Base-by-base conservation (phyloP, 1,140 invertebrate species). In the Drosophila sturtevanti region DNA sequence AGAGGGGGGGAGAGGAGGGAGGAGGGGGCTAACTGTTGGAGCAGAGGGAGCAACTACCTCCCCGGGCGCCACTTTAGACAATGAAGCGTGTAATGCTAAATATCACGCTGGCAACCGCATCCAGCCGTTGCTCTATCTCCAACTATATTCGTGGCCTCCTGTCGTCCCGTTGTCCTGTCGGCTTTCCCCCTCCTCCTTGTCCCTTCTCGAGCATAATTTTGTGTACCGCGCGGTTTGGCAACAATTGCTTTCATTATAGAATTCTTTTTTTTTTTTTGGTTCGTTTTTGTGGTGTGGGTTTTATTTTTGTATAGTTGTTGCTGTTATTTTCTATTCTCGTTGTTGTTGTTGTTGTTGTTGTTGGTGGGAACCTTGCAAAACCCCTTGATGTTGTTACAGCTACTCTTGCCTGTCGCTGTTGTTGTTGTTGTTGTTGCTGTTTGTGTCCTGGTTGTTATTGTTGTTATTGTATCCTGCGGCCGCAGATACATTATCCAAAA, bases 401-500 rank as follows among this genome's bases (percentile, higher is more conserved):
- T 77, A 80, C 73, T 72, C 61, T 61, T 76, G 68, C 27, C 67
- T 82, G 59, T 38, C 2, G 2, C 4, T 24, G 22, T 44, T 34
- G 62, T 67, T 72, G 48, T 55, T 51, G 63, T 58, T 58, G 22
- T 21, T 69, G 63, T 63, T 78, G 78, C 63, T 77, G 68, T 74
- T n/a, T n/a, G n/a, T n/a, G n/a, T n/a, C n/a, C n/a, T n/a, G n/a
- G 63, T 63, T 78, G 78, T 64, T 77, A 66, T 74, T 63, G 34
- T 67, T 89, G 81, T 77, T 77, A 70, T 77, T 77, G 77, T 89
- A 89, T 89, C 84, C 84, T 90, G 87, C 81, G 87, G 87, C 77
- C 85, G 85, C 86, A 86, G 89, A 90, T 90, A 90, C 84, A 90
- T 90, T 90, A 90, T 90, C 89, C 81, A 61, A 90, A 90, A 90